Percentiles rank a stretch among this genome's conserved stretches.
phyloP scores from a whole-genome alignment of 2,888 invertebrate genomes.

The Gortyna flavago region DNA sequence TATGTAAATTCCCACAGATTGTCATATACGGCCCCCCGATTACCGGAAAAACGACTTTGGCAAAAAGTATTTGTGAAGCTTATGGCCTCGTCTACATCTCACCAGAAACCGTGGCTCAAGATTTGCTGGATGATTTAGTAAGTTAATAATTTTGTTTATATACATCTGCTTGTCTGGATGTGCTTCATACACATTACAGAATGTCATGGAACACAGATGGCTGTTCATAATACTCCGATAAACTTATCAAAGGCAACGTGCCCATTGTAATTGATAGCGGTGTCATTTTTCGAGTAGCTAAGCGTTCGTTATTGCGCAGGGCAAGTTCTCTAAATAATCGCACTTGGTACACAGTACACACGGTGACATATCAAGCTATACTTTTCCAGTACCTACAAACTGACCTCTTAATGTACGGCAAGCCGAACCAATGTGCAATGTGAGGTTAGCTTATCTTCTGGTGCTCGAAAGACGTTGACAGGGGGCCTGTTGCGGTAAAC shows the following conservation, averaged over 20 bases:
- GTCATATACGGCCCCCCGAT: slow-evolving; percentile 92
- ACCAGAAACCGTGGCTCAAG: slow-evolving; percentile 88
- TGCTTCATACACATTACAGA: slow-evolving; percentile 14
- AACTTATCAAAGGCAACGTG: slow-evolving; percentile 30
- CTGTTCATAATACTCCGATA: slow-evolving; percentile 39
- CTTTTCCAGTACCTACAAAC: background rate
- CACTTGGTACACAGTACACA: background rate
- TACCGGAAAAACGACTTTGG: slow-evolving; percentile 91
- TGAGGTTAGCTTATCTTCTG: background rate
- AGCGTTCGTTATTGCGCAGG: slow-evolving; percentile 10
- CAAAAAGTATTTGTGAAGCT: slow-evolving; percentile 88
- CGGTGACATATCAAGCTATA: background rate
- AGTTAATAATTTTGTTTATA: slow-evolving; percentile 59
- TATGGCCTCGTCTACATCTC: slow-evolving; percentile 90
- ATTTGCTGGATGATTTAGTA: slow-evolving; percentile 90
- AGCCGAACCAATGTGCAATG: background rate
- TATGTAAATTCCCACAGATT: slow-evolving; percentile 71
- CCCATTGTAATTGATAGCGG: slow-evolving; percentile 40
- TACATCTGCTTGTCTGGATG: too few relatives aligned
- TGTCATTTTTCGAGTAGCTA: slow-evolving; percentile 25
- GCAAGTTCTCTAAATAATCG: background rate
- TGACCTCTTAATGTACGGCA: background rate
- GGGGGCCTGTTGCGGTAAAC: too few relatives aligned
- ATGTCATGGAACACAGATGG: slow-evolving; percentile 50
- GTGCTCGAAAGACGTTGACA: too few relatives aligned